These are phyloP conservation scores for Ephialtes manifestator DNA, from an alignment of 2,888 invertebrate species.

Conservation along the genomic window DNA sequence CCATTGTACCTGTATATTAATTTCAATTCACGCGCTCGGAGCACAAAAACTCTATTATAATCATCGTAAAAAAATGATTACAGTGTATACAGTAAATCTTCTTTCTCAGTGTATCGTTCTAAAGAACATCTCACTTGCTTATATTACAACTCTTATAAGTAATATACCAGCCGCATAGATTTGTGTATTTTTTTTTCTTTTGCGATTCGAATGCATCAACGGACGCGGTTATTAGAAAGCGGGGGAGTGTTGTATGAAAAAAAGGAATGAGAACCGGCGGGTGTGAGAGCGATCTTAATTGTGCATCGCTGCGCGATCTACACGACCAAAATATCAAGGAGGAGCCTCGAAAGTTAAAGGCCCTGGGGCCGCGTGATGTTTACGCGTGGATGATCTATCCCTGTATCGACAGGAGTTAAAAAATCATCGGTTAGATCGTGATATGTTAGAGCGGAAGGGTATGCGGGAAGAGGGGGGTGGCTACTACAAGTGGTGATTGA, in stretches of 20 bases:
- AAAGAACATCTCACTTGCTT: background rate
- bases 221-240: background rate
- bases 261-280: background rate
- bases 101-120: background rate
- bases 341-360: slow-evolving; percentile 9
- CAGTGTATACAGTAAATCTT: too few relatives aligned
- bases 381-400: background rate
- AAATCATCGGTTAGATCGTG: slow-evolving; percentile 1
- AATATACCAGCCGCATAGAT: background rate
- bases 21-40: too few relatives aligned
- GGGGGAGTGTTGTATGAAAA: background rate
- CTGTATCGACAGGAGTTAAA: background rate
- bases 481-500: background rate
- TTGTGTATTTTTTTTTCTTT: background rate
- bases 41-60: too few relatives aligned
- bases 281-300: background rate
- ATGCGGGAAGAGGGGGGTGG: background rate
- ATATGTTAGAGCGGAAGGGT: background rate
- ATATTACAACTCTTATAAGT: background rate
- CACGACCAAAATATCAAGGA: background rate
- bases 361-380: background rate
- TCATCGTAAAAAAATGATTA: too few relatives aligned
- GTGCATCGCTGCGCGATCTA: slow-evolving; percentile 16
- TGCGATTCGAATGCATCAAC: background rate
- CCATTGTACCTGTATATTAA: too few relatives aligned